These are phyloP conservation scores for Rhinoraja longicauda DNA, from an alignment of 2,797 vertebrate genomes.

Conservation along the genomic window DNA sequence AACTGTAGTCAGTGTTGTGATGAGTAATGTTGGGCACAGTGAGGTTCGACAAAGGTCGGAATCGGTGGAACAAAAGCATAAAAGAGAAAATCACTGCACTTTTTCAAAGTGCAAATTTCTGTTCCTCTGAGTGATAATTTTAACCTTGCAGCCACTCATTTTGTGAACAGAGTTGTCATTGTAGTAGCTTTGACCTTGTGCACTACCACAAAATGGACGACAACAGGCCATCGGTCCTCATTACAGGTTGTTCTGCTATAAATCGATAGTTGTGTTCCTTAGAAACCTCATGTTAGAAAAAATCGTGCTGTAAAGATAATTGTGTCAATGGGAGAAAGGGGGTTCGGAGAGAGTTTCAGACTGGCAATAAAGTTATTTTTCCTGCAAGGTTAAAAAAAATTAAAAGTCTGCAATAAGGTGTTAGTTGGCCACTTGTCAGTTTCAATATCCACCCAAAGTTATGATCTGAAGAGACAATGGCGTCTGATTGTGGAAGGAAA, in stretches of 20 bases:
- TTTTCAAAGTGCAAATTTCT: background rate
- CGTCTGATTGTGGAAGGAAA: too few species aligned
- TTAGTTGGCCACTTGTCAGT: too few species aligned
- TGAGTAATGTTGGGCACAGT: background rate
- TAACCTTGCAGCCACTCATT: background rate
- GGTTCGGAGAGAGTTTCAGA: too few species aligned
- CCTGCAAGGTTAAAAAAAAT: too few species aligned
- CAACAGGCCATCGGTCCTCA: background rate
- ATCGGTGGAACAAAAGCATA: background rate
- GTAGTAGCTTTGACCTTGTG: background rate
- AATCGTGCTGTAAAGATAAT: too few species aligned
- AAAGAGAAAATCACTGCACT: background rate
- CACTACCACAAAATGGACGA: background rate
- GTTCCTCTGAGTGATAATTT: background rate
- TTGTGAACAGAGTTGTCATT: background rate
- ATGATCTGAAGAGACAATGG: too few species aligned
- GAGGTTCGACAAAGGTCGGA: background rate
- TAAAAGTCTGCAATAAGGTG: too few species aligned
- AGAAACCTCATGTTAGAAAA: too few species aligned
- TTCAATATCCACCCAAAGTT: too few species aligned
- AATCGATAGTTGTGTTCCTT: too few species aligned
- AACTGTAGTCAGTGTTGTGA: background rate
- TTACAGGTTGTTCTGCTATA: background rate
- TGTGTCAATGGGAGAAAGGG: too few species aligned
- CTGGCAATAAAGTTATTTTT: too few species aligned